These are phyloP conservation scores for Periophthalmus magnuspinnatus DNA, from an alignment of 2,797 vertebrate genomes.

Conservation along the genomic window DNA sequence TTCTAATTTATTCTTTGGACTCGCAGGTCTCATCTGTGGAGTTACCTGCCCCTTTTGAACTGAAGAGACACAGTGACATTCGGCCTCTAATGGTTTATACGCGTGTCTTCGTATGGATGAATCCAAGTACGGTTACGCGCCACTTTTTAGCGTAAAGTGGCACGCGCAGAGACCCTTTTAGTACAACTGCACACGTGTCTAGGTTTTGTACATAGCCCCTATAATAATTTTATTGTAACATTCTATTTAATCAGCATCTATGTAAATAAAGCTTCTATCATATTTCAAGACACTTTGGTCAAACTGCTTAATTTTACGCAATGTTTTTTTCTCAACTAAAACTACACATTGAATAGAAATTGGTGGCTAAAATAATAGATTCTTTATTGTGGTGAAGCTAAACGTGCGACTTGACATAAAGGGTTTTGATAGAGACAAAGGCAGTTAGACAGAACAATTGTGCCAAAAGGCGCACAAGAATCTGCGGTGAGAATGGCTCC, in stretches of 20 bases:
- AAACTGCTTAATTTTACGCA: constrained; percentile 49
- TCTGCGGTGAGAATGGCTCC: background rate
- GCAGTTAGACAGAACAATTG: background rate
- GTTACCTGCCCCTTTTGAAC: constrained; percentile 28
- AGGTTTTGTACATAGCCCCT: constrained; percentile 78
- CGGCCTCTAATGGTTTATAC: background rate
- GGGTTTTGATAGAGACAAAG: background rate
- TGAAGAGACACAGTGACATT: background rate
- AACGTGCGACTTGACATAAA: background rate
- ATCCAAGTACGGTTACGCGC: background rate
- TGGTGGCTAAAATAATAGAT: background rate
- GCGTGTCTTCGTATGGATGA: constrained; percentile 32
- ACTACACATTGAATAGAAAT: background rate
- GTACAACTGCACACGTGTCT: constrained; percentile 41
- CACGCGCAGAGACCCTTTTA: constrained; percentile 18
- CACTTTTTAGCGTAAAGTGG: constrained; percentile 23
- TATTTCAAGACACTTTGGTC: constrained; percentile 72
- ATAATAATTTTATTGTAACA: constrained; percentile 83
- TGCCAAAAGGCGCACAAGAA: constrained; percentile 6
- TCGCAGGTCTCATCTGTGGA: constrained; percentile 61
- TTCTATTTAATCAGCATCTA: constrained; percentile 86
- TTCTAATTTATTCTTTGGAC: constrained; percentile 82
- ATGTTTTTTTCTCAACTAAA: background rate
- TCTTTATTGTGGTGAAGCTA: background rate
- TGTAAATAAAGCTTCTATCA: constrained; percentile 86